Conservation (phyloP, 1,140 invertebrate genomes). For the Stenopsyche tienmushanensis region DNA sequence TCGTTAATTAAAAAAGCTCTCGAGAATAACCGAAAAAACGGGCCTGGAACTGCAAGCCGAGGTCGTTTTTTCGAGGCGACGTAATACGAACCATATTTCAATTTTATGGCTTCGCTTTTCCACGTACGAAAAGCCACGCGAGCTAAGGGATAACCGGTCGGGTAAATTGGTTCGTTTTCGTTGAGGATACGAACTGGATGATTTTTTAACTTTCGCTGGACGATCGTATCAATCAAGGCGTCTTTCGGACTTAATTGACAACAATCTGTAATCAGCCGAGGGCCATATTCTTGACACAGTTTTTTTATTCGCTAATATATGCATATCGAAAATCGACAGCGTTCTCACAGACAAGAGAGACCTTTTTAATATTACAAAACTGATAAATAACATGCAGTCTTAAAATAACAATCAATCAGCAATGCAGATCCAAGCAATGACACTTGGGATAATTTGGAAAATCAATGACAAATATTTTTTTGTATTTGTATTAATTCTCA, state of each 20-base stretch:
- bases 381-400: too few relatives aligned
- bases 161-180: not conserved
- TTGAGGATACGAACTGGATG: not conserved
- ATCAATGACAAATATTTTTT: too few relatives aligned
- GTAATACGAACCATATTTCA: conserved; percentile 11
- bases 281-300: not conserved
- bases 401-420: too few relatives aligned
- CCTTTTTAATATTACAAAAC: too few relatives aligned
- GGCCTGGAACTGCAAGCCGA: too few relatives aligned
- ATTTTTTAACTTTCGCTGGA: conserved; percentile 8
- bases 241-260: conserved; percentile 1
- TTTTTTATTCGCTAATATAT: too few relatives aligned
- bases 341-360: too few relatives aligned
- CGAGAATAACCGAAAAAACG: not conserved
- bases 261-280: not conserved
- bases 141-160: not conserved
- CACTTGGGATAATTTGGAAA: too few relatives aligned
- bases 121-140: not conserved
- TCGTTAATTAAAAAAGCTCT: not conserved
- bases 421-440: too few relatives aligned
- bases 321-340: too few relatives aligned
- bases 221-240: not conserved
- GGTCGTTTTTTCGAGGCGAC: conserved; percentile 1
- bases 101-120: conserved; percentile 6
- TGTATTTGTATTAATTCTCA: too few relatives aligned